A percentile compares a stretch with the other conserved stretches of the same genome.
These are phyloP conservation scores for Digitonthophagus gazella DNA, from an alignment of 2,888 invertebrate species.

Conservation along the genomic window DNA sequence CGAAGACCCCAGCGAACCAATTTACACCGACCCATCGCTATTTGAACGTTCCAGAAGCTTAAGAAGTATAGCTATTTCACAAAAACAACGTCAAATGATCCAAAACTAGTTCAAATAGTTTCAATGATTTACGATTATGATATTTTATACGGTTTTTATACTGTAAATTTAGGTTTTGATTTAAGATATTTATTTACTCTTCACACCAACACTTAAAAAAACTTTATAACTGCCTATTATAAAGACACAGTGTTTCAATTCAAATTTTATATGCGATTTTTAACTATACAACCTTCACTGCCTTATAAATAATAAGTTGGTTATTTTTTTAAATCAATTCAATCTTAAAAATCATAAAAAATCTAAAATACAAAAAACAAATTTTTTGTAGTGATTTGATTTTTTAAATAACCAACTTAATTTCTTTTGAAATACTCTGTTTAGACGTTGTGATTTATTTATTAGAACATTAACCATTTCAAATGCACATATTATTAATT, in stretches of 20 bases:
- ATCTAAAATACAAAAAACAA: too few relatives aligned
- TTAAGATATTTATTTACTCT: not conserved
- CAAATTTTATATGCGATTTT: not conserved
- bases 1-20: slow-evolving; percentile 89
- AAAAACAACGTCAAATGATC: slow-evolving; percentile 41
- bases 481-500: not conserved
- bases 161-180: not conserved
- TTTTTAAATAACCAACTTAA: too few relatives aligned
- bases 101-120: slow-evolving; percentile 14
- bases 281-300: not conserved
- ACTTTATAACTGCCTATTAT: not conserved
- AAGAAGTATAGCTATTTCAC: slow-evolving; percentile 60
- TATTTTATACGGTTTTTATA: not conserved
- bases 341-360: too few relatives aligned
- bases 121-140: not conserved
- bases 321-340: not conserved
- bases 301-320: not conserved
- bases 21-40: slow-evolving; percentile 88
- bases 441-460: not conserved
- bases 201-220: not conserved
- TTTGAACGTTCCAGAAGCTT: slow-evolving; percentile 82
- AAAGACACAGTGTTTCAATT: too few relatives aligned
- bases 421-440: too few relatives aligned
- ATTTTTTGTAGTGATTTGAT: too few relatives aligned
- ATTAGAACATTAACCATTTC: not conserved